Evolutionary conservation across 1,140 invertebrate genomes (phyloP).

Genomic region (Neotoxoptera formosana): DNA sequence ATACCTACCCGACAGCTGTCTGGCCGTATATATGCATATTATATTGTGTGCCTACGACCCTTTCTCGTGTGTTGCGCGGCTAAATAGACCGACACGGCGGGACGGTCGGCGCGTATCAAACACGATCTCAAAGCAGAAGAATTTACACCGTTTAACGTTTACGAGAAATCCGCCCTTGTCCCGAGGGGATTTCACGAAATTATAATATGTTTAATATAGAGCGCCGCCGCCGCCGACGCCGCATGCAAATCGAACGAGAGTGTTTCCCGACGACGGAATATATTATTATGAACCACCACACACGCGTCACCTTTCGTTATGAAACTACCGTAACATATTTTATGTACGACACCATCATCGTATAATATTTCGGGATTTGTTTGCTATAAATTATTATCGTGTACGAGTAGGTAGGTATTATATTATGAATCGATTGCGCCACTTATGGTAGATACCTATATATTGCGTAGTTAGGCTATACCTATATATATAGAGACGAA

Average conservation of each 20-base stretch:
- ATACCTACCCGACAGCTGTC: constrained; percentile 12
- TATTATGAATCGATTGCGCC: background rate
- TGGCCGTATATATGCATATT: background rate
- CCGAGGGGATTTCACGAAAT: constrained; percentile 39
- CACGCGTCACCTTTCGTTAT: constrained; percentile 4
- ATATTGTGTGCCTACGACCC: background rate
- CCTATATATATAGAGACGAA: too few species aligned
- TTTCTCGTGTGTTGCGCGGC: background rate
- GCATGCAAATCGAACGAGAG: background rate
- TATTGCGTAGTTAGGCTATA: background rate
- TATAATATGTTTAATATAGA: background rate
- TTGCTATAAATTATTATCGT: background rate
- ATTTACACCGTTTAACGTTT: constrained; percentile 36
- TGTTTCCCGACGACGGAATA: background rate
- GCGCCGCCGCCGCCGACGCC: background rate
- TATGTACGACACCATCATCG: background rate
- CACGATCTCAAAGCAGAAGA: constrained; percentile 30
- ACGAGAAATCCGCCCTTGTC: constrained; percentile 51
- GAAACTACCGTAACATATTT: background rate
- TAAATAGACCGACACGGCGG: background rate
- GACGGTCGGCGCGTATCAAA: constrained; percentile 30
- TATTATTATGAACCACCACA: background rate
- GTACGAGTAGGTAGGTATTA: background rate
- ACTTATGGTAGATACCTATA: background rate
- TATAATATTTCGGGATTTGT: constrained; percentile 6